Evolutionary conservation across 2,113 vertebrate species (phyloP).

Genomic region (Gorsachius goisagi): DNA sequence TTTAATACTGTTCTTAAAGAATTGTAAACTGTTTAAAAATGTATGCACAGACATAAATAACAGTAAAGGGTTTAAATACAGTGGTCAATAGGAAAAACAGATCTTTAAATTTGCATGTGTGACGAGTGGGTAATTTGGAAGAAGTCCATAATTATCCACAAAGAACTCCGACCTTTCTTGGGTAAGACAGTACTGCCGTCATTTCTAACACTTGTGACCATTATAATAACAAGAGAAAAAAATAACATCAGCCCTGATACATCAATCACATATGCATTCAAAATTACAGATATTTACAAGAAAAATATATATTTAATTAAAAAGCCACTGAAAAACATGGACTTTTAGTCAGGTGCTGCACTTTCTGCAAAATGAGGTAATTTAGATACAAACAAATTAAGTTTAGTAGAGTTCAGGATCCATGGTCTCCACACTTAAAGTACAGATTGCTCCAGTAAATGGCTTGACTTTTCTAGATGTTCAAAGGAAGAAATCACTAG

Average conservation of each 20-base stretch:
- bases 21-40: not conserved
- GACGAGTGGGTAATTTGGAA: not conserved
- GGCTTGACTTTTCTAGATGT: conserved; percentile 42
- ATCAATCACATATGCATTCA: conserved; percentile 50
- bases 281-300: conserved; percentile 69
- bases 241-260: conserved; percentile 30
- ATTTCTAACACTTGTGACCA: conserved; percentile 7
- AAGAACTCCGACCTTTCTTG: not conserved
- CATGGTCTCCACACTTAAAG: conserved; percentile 28
- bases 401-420: conserved; percentile 35
- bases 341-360: conserved; percentile 65
- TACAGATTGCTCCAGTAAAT: conserved; percentile 54
- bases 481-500: conserved; percentile 45
- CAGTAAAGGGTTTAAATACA: conserved; percentile 42
- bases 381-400: conserved; percentile 64
- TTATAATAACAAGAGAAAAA: not conserved
- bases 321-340: conserved; percentile 64
- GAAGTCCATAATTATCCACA: not conserved
- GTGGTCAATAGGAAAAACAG: not conserved
- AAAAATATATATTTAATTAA: conserved; percentile 56
- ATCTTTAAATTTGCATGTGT: not conserved
- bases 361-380: conserved; percentile 75
- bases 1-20: conserved; percentile 37
- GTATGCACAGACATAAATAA: conserved; percentile 54
- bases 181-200: not conserved